phyloP scores from a whole-genome alignment of 1,140 invertebrate species.

The Planococcus citri region DNA sequence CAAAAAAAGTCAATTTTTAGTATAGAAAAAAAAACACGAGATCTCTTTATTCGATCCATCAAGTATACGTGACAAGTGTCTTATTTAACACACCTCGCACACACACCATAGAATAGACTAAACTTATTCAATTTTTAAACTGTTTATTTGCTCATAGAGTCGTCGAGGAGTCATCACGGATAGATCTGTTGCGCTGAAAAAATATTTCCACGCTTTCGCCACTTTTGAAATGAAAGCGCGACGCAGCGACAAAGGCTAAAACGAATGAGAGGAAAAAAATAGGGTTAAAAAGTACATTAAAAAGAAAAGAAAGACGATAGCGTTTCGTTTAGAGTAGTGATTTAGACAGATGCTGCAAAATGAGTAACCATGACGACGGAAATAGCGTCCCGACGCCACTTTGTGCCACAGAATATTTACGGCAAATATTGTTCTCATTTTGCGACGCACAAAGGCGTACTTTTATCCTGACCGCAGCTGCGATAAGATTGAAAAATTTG shows the following conservation, averaged over 20 bases:
- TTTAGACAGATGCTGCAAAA: slow-evolving; percentile 6
- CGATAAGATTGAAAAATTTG: neutral
- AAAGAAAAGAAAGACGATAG: slow-evolving; percentile 7
- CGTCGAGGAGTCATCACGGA: neutral
- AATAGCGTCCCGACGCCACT: slow-evolving; percentile 1
- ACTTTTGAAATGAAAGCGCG: neutral
- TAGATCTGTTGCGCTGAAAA: slow-evolving; percentile 2
- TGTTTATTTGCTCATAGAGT: neutral
- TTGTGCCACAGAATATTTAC: neutral
- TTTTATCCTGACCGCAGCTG: slow-evolving; percentile 1
- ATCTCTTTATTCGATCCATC: no score
- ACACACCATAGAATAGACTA: neutral
- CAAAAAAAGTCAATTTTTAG: no score
- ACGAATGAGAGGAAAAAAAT: slow-evolving; percentile 7
- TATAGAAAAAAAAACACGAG: no score
- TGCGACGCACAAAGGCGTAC: neutral
- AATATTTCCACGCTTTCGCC: neutral
- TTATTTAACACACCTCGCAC: neutral
- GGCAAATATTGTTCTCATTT: slow-evolving; percentile 7
- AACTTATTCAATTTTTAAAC: neutral
- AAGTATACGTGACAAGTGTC: no score
- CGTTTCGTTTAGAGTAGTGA: slow-evolving; percentile 6
- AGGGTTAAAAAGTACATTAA: slow-evolving; percentile 6
- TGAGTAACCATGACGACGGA: neutral
- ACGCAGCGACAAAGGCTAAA: slow-evolving; percentile 1